phyloP scores from a whole-genome alignment of 2,797 vertebrate genomes.

The Pogonophryne albipinna region DNA sequence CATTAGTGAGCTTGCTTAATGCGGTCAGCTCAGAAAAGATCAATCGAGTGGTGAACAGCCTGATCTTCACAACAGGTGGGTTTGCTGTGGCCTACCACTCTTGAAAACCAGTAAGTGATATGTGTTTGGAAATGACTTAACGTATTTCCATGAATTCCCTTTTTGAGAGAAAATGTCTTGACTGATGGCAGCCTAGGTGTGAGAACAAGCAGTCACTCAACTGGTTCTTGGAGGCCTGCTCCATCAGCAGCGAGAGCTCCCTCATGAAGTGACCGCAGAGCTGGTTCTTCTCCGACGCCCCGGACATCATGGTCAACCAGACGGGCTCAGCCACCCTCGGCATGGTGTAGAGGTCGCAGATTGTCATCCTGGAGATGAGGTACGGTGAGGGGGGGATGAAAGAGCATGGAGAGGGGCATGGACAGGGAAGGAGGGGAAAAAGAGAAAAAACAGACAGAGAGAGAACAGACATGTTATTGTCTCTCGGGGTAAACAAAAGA shows the following conservation, averaged over 20 bases:
- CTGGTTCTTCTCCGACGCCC: constrained; percentile 94
- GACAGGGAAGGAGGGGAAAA: constrained; percentile 37
- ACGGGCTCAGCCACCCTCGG: constrained; percentile 96
- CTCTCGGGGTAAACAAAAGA: constrained; percentile 76
- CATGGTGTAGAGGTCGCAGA: constrained; percentile 98
- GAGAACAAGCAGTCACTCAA: constrained; percentile 80
- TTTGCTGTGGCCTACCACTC: neutral
- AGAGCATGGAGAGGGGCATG: constrained; percentile 35
- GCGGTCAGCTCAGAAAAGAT: neutral
- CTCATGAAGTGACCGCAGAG: constrained; percentile 98
- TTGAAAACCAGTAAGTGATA: neutral
- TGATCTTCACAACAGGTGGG: neutral
- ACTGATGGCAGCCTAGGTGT: neutral
- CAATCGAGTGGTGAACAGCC: neutral
- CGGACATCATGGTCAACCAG: constrained; percentile 99
- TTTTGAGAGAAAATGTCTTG: neutral
- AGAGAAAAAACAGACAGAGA: constrained; percentile 57
- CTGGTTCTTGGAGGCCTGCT: constrained; percentile 98
- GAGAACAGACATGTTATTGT: constrained; percentile 81
- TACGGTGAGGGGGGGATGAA: constrained; percentile 47
- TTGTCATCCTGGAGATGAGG: constrained; percentile 88
- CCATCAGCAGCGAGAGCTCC: constrained; percentile 95
- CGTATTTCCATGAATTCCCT: neutral
- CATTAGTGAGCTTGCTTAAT: neutral
- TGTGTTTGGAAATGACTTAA: neutral